Percentiles rank a stretch among this genome's conserved stretches.
Conservation (phyloP, 2,888 invertebrate genomes). For the Nebria salina region DNA sequence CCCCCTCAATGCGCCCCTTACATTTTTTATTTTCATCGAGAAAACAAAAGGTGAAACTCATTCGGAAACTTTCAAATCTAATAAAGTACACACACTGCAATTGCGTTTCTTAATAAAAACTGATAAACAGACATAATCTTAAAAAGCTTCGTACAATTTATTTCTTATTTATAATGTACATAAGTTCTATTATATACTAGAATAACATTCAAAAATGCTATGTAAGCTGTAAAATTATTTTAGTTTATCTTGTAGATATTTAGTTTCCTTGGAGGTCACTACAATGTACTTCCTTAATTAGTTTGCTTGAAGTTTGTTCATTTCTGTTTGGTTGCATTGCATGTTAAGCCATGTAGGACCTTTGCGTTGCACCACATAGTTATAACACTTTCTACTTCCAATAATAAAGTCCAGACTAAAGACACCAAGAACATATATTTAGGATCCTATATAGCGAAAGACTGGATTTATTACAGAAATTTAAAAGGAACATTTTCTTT, state of each 20-base stretch:
- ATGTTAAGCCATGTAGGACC: not conserved
- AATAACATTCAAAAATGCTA: not conserved
- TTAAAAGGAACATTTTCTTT: conserved; percentile 35
- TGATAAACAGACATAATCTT: too few relatives aligned
- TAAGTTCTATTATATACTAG: too few relatives aligned
- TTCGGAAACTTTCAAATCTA: too few relatives aligned
- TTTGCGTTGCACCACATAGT: not conserved
- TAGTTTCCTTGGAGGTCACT: conserved; percentile 54
- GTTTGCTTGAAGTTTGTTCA: conserved; percentile 61
- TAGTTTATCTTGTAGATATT: conserved; percentile 21
- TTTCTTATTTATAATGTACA: too few relatives aligned
- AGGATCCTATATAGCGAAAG: not conserved
- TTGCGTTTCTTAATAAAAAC: too few relatives aligned
- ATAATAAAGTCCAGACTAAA: not conserved
- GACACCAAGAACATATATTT: too few relatives aligned
- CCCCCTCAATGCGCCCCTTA: too few relatives aligned
- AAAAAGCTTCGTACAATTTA: too few relatives aligned
- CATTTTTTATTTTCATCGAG: too few relatives aligned
- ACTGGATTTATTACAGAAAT: not conserved
- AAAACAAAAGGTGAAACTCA: too few relatives aligned
- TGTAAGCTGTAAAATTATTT: conserved; percentile 44
- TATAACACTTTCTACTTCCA: not conserved
- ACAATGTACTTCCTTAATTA: conserved; percentile 61
- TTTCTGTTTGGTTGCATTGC: conserved; percentile 54
- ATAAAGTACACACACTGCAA: too few relatives aligned